phyloP scores from a whole-genome alignment of 2,888 invertebrate species.

The Onthophagus sagittarius region DNA sequence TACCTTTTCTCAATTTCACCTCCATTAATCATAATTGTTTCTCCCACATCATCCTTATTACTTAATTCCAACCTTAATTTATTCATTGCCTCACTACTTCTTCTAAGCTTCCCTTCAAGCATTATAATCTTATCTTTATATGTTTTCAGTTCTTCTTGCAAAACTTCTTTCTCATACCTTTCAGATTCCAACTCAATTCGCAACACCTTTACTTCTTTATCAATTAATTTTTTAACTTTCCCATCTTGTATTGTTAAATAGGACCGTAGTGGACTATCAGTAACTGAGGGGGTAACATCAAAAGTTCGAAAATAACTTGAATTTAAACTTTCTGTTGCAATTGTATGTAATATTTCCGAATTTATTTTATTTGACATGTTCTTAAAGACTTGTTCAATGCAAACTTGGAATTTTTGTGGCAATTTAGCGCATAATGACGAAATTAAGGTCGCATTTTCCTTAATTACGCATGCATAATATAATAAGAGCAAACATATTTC shows the following conservation, averaged over 20 bases:
- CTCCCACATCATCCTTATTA: constrained; percentile 9
- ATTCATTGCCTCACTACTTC: background rate
- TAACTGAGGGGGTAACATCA: constrained; percentile 26
- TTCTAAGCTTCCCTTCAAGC: constrained; percentile 46
- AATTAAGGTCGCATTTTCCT: constrained; percentile 42
- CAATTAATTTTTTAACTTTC: constrained; percentile 28
- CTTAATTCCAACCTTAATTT: background rate
- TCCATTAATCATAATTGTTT: background rate
- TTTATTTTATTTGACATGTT: constrained; percentile 33
- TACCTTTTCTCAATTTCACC: constrained; percentile 31
- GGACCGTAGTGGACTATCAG: constrained; percentile 38
- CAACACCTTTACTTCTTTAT: constrained; percentile 52
- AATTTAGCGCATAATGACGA: constrained; percentile 42
- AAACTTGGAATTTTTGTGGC: constrained; percentile 36
- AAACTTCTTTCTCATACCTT: constrained; percentile 58
- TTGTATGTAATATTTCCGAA: constrained; percentile 33
- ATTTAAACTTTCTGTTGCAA: constrained; percentile 16
- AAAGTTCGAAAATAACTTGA: constrained; percentile 27
- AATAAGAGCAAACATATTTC: constrained; percentile 41
- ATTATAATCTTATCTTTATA: constrained; percentile 54
- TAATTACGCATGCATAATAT: constrained; percentile 44
- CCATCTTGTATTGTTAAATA: constrained; percentile 39
- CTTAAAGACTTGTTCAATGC: constrained; percentile 42
- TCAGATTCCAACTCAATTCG: constrained; percentile 59
- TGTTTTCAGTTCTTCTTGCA: constrained; percentile 57